Base-by-base conservation (phyloP, 2,888 invertebrate species). In the Capitulum mitella region DNA sequence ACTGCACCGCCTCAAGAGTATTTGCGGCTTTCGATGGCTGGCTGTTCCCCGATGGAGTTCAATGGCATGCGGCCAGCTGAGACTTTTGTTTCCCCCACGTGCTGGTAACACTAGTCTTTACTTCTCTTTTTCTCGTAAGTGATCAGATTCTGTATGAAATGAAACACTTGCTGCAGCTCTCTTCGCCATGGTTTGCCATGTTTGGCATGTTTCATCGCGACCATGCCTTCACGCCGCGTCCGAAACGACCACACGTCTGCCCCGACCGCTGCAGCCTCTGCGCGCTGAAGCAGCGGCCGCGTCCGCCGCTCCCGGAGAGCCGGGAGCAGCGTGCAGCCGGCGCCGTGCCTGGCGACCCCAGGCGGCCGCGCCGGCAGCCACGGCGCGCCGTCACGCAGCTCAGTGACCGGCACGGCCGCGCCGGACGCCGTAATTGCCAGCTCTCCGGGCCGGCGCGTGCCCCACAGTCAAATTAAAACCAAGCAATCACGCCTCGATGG, bases 391-490 rank as follows among this genome's bases (percentile, higher is more conserved):
- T 51, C 51, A 19, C 14, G 12, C 14, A 14, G 51, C 14, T 22
- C 3, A 51, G 51, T 51, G 51, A 6, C 58, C 58, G 58, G 58
- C 58, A 8, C 58, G 58, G 58, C n/a, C 58, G 58, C 58, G n/a
- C 5, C 58, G n/a, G 51, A 14, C 51, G 19, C 51, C 51, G 12
- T 58, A 58, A 58, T 58, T 58, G 58, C 29, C 58, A 19, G 58
- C 58, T 58, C 58, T 58, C 29, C 19, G n/a, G 58, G n/a, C 58
- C n/a, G 58, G 58, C 58, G 58, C 58, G 58, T 58, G 58, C 58
- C 58, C 58, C 58, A n/a, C 58, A 29, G 58, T 58, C 58, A 58
- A 58, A 58, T 58, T 58, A 58, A 58, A 58, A 3, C 58, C 6
- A 29, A 29, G n/a, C 58, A 58, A 58, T 58, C 58, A 5, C n/a